phyloP scores from a whole-genome alignment of 2,888 invertebrate genomes.

The Synanthedon formicaeformis region DNA sequence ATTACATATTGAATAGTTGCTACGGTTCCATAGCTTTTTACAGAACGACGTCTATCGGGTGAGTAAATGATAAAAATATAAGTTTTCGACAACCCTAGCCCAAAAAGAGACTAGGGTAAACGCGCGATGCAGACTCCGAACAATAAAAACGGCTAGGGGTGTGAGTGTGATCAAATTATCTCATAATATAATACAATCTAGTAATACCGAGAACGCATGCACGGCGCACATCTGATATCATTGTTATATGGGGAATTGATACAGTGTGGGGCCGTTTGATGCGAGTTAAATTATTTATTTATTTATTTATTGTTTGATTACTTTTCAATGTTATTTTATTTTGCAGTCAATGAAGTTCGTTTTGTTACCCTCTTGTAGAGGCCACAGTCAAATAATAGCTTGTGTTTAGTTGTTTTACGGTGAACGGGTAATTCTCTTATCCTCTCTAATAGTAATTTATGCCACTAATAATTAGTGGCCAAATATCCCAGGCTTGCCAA shows the following conservation, averaged over 20 bases:
- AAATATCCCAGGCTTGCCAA: no score
- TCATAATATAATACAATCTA: constrained; percentile 41
- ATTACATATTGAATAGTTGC: no score
- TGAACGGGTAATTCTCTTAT: no score
- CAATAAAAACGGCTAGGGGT: constrained; percentile 38
- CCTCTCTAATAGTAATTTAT: no score
- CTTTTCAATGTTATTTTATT: background rate
- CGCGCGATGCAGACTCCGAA: constrained; percentile 20
- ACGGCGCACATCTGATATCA: constrained; percentile 40
- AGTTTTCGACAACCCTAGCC: background rate
- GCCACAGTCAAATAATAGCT: constrained; percentile 1
- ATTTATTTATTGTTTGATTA: constrained; percentile 24
- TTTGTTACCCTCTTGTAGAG: background rate
- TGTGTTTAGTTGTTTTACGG: no score
- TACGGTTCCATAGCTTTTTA: no score
- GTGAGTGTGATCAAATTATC: constrained; percentile 50
- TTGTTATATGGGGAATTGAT: constrained; percentile 21
- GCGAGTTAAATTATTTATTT: constrained; percentile 44
- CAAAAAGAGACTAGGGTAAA: constrained; percentile 4
- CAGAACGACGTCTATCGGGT: no score
- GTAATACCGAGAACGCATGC: constrained; percentile 24
- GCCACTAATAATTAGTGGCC: no score
- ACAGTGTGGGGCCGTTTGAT: constrained; percentile 15
- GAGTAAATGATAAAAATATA: background rate
- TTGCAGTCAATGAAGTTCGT: no score